A percentile compares a stretch with the other conserved stretches of the same genome.
Evolutionary conservation across 2,797 vertebrate genomes (phyloP).

Genomic region (Pseudochirops corinnae): DNA sequence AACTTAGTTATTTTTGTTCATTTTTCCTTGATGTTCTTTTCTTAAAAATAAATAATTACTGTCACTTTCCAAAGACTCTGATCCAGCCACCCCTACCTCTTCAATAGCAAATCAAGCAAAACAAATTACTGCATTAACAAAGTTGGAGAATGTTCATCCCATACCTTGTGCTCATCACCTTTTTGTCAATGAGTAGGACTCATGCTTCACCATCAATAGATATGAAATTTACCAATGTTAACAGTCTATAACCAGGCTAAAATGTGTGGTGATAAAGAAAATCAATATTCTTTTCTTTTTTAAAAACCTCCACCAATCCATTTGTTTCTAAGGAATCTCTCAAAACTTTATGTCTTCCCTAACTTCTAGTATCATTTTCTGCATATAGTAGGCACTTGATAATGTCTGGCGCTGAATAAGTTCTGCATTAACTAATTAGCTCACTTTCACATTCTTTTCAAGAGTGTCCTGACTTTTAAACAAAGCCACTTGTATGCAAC

Average conservation of each 20-base stretch:
- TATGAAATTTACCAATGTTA: neutral
- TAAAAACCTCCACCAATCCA: neutral
- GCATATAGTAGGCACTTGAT: neutral
- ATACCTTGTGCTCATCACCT: neutral
- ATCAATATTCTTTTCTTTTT: neutral
- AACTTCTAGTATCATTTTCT: neutral
- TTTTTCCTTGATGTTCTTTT: conserved; percentile 9
- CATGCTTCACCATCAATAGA: neutral
- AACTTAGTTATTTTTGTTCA: conserved; percentile 32
- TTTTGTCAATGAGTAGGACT: neutral
- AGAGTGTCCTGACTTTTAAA: conserved; percentile 11
- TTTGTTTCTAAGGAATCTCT: neutral
- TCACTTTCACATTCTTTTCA: neutral
- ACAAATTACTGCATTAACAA: neutral
- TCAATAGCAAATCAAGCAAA: neutral
- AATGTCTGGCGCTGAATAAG: neutral
- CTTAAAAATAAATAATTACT: neutral
- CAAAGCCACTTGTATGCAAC: neutral
- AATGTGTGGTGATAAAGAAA: neutral
- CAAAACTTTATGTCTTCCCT: neutral
- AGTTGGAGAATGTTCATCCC: neutral
- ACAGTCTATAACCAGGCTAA: neutral
- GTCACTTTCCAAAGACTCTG: neutral
- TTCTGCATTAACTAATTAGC: neutral
- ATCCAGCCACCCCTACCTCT: neutral